Conservation (phyloP, 2,113 vertebrate genomes). For the Neoarius graeffei region DNA sequence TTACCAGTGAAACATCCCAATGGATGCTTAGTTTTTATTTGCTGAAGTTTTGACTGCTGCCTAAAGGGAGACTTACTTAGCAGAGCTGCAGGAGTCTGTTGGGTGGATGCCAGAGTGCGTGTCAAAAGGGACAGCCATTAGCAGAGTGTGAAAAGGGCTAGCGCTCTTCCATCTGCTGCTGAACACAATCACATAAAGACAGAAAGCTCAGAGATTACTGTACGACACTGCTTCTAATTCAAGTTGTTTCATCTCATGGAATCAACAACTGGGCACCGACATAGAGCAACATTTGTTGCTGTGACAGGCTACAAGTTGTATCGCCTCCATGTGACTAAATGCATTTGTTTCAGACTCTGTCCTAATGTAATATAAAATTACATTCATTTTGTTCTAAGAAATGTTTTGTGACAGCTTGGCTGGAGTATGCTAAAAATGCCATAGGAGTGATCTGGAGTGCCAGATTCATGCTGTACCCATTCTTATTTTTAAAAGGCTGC, state of each 20-base stretch:
- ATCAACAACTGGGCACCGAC: neutral
- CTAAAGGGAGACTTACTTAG: slow-evolving; percentile 37
- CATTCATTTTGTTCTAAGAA: slow-evolving; percentile 21
- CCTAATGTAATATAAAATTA: slow-evolving; percentile 10
- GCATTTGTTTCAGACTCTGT: slow-evolving; percentile 25
- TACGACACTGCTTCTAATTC: neutral
- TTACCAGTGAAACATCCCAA: slow-evolving; percentile 44
- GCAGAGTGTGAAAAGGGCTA: slow-evolving; percentile 27
- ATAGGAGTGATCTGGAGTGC: slow-evolving; percentile 41
- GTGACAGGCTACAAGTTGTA: slow-evolving; percentile 15
- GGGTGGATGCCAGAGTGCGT: slow-evolving; percentile 25
- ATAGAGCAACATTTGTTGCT: neutral
- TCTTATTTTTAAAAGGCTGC: slow-evolving; percentile 41
- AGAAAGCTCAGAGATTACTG: neutral
- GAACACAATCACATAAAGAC: neutral
- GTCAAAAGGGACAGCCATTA: slow-evolving; percentile 42
- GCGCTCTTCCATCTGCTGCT: slow-evolving; percentile 36
- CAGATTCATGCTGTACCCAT: slow-evolving; percentile 36
- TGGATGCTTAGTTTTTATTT: slow-evolving; percentile 44
- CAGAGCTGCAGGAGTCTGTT: slow-evolving; percentile 33
- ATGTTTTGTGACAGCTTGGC: slow-evolving; percentile 42
- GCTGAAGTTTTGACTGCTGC: slow-evolving; percentile 29
- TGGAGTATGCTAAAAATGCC: slow-evolving; percentile 42
- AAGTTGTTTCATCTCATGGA: neutral
- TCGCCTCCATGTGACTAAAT: slow-evolving; percentile 39